Evolutionary conservation across 1,140 invertebrate genomes (phyloP).

Genomic region (Epicauta chinensis): DNA sequence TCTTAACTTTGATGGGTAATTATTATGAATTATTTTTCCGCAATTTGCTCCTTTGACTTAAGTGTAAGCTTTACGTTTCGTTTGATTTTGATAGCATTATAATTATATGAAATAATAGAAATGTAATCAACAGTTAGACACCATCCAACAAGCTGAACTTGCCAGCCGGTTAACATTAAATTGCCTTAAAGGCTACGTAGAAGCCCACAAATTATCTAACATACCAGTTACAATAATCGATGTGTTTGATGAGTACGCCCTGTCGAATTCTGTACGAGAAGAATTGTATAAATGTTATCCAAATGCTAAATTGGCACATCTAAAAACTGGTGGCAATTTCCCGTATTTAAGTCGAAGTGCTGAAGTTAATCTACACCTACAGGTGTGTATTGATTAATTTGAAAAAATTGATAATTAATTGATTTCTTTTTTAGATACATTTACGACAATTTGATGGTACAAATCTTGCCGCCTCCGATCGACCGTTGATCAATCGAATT

Average conservation of each 20-base stretch:
- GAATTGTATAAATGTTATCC: slow-evolving; percentile 86
- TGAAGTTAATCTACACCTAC: slow-evolving; percentile 86
- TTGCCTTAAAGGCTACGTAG: slow-evolving; percentile 73
- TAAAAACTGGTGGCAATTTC: slow-evolving; percentile 88
- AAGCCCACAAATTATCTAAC: slow-evolving; percentile 64
- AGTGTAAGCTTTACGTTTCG: too few relatives aligned
- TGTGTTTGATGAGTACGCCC: slow-evolving; percentile 85
- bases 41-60: too few relatives aligned
- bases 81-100: too few relatives aligned
- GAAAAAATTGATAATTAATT: neutral
- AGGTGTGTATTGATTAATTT: slow-evolving; percentile 49
- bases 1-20: too few relatives aligned
- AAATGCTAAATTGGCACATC: slow-evolving; percentile 77
- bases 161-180: slow-evolving; percentile 84
- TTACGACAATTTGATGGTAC: slow-evolving; percentile 53
- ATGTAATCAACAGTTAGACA: slow-evolving; percentile 62
- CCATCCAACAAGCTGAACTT: slow-evolving; percentile 72
- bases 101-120: too few relatives aligned
- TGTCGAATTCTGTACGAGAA: slow-evolving; percentile 69
- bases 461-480: slow-evolving; percentile 42
- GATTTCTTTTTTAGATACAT: slow-evolving; percentile 46
- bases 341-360: slow-evolving; percentile 83
- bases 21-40: too few relatives aligned
- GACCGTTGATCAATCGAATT: slow-evolving; percentile 22
- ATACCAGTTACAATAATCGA: slow-evolving; percentile 79